Conservation (phyloP, 2,797 vertebrate genomes). For the Fundulus diaphanus region DNA sequence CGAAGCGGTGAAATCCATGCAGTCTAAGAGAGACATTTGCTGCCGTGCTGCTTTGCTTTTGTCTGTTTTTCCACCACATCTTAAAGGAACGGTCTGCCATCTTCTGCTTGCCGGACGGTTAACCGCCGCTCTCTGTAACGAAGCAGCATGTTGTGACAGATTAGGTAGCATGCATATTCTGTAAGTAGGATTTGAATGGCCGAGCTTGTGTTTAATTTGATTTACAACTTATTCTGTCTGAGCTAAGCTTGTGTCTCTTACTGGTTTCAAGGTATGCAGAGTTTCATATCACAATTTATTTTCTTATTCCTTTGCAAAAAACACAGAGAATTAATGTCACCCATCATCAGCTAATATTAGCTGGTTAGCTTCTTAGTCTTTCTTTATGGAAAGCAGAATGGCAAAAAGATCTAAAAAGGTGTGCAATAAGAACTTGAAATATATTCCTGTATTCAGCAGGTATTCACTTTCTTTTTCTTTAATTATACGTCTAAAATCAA, state of each 20-base stretch:
- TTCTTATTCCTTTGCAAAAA: background rate
- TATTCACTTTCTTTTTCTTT: background rate
- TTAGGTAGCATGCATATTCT: conserved; percentile 13
- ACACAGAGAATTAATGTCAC: background rate
- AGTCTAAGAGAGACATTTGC: conserved; percentile 5
- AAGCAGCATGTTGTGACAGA: background rate
- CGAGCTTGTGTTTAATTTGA: background rate
- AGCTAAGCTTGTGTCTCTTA: background rate
- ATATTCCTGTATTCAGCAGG: background rate
- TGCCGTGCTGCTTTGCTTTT: background rate
- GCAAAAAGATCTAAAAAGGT: background rate
- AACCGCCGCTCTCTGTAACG: background rate
- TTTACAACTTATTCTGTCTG: conserved; percentile 3
- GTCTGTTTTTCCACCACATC: conserved; percentile 5
- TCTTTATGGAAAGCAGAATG: background rate
- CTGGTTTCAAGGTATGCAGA: background rate
- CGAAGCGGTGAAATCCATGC: conserved; percentile 65
- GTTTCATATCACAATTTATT: background rate
- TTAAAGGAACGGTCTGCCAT: conserved; percentile 1
- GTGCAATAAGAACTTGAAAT: background rate
- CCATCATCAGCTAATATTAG: background rate
- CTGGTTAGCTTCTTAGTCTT: background rate
- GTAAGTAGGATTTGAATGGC: background rate
- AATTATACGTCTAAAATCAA: background rate
- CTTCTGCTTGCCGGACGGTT: background rate